Evolutionary conservation across 2,797 vertebrate species (phyloP).

Genomic region (Galagoides demidoff): DNA sequence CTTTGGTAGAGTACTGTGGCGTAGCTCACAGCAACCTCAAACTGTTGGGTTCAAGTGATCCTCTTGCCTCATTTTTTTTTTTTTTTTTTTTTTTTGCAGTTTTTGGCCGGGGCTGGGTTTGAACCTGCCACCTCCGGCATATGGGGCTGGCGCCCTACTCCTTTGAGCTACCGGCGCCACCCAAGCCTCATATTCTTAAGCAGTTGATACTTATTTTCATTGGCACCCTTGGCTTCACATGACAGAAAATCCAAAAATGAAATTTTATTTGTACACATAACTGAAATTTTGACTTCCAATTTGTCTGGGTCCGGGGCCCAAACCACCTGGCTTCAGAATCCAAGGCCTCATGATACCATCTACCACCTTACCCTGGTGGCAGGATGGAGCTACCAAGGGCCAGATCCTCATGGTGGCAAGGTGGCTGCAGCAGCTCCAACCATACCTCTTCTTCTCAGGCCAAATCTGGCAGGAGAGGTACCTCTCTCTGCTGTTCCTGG

Average conservation of each 20-base stretch:
- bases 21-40: too few species aligned
- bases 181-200: too few species aligned
- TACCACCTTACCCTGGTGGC: neutral
- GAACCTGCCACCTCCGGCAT: too few species aligned
- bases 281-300: neutral
- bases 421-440: neutral
- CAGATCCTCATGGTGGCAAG: neutral
- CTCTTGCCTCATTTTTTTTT: too few species aligned
- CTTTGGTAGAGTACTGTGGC: too few species aligned
- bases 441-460: neutral
- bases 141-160: too few species aligned
- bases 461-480: neutral
- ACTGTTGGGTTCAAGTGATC: too few species aligned
- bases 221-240: neutral
- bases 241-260: neutral
- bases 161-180: too few species aligned
- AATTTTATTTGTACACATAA: rapidly evolving
- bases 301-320: neutral
- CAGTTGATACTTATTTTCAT: rapidly evolving
- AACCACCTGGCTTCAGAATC: neutral
- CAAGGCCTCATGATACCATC: neutral
- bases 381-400: neutral
- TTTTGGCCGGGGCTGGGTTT: too few species aligned
- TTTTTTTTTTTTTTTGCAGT: too few species aligned
- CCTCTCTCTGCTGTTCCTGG: too few species aligned